Evolutionary conservation across 2,113 vertebrate genomes (phyloP), one percentile per base, ranked within the genome.

Genomic region (Cervus canadensis): DNA sequence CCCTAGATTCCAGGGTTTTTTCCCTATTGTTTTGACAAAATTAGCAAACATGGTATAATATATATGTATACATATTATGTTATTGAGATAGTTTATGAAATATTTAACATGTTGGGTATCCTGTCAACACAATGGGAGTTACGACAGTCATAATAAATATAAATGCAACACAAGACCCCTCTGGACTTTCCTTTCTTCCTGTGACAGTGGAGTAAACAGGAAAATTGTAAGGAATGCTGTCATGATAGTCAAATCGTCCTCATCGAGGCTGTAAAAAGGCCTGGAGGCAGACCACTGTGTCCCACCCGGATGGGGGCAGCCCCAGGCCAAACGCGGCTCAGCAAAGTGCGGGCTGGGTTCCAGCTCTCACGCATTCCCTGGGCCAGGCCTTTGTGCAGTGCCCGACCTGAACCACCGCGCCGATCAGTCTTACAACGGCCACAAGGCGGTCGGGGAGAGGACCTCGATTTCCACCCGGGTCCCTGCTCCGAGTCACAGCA

Each of bases 401-500:
- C 3, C 40, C 57, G 17, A 60, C 48, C 43, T 40, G 26, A 48
- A 45, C 52, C 21, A n/a, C 67, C 17, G 33, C 4, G 54, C 74
- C 3, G 48, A 12, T 28, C 1, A 10, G 11, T 52, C 45, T 52
- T 12, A 54, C 26, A n/a, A 12, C 59, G 17, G 48, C 25, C 40
- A 40, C 50, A 9, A 2, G 43, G 12, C 5, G 17, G 28, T 1
- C 25, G 78, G 33, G 33, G 83, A 60, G 36, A 15, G 50, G 87
- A 94, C 26, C 36, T 62, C 15, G 7, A 16, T 5, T 43, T 52
- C n/a, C 19, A 30, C 7, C 9, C 13, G 57, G 62, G 11, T 21
- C 43, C 8, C 1, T 0, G 71, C 48, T 43, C 43, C 1, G 50
- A 57, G 43, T 67, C 87, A 36, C 0, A 3, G 30, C 0, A 2